These are phyloP conservation scores for Coelopa pilipes DNA, from an alignment of 2,888 invertebrate genomes.

Conservation along the genomic window DNA sequence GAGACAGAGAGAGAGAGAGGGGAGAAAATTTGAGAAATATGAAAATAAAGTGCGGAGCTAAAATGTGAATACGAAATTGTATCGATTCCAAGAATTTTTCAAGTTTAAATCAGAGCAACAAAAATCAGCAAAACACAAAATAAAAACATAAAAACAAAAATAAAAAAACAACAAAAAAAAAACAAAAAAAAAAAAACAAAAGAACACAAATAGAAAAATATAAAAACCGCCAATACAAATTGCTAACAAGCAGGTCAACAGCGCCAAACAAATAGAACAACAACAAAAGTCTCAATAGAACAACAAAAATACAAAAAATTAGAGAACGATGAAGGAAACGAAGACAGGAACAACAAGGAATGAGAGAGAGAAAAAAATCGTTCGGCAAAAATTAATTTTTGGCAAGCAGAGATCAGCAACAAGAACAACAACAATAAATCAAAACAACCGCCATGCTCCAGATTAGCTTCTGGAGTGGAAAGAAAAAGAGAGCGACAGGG, in stretches of 20 bases:
- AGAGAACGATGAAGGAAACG: not conserved
- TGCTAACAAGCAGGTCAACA: slow-evolving; percentile 13
- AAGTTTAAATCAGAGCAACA: slow-evolving; percentile 39
- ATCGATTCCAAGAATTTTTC: slow-evolving; percentile 44
- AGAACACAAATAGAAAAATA: too few relatives aligned
- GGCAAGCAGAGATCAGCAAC: not conserved
- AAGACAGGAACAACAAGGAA: not conserved
- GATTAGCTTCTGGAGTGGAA: too few relatives aligned
- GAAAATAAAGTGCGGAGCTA: not conserved
- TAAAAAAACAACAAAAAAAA: slow-evolving; percentile 1
- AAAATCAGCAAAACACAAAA: slow-evolving; percentile 15
- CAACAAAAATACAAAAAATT: slow-evolving; percentile 17
- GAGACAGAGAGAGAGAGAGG: slow-evolving; percentile 1
- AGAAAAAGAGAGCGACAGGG: too few relatives aligned
- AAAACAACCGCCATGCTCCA: too few relatives aligned
- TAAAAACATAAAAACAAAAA: slow-evolving; percentile 14
- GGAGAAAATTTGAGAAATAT: not conserved
- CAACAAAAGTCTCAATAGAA: slow-evolving; percentile 25
- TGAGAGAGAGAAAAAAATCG: not conserved
- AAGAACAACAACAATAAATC: not conserved
- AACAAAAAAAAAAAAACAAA: not conserved
- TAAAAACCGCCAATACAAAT: too few relatives aligned
- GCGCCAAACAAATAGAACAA: slow-evolving; percentile 11
- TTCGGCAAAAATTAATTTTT: not conserved
- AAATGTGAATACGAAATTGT: slow-evolving; percentile 37